These are phyloP conservation scores for Gopherus evgoodei DNA, from an alignment of 2,113 vertebrate species.

Conservation along the genomic window DNA sequence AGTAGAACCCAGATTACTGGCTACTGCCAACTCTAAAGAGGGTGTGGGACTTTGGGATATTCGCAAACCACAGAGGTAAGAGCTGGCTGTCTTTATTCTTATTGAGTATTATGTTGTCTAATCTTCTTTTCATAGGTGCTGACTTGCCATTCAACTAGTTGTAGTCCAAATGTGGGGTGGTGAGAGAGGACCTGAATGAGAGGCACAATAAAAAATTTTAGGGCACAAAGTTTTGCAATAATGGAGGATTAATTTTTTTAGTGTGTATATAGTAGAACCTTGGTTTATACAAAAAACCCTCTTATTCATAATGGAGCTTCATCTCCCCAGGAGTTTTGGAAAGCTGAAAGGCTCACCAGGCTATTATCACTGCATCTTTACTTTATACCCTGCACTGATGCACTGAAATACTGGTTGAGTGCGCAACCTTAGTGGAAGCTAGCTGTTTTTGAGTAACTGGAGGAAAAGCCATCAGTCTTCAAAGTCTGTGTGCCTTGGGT, in stretches of 20 bases:
- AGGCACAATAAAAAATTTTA: background rate
- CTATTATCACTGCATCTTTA: background rate
- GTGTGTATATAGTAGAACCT: background rate
- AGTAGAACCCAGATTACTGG: conserved; percentile 93
- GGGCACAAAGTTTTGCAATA: background rate
- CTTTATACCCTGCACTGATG: background rate
- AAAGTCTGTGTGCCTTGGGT: background rate
- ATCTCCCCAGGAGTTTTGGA: background rate
- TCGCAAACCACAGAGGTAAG: conserved; percentile 96
- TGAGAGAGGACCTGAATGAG: background rate
- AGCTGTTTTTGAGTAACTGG: background rate
- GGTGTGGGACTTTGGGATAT: conserved; percentile 99
- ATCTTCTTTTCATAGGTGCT: background rate
- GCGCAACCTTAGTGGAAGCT: background rate
- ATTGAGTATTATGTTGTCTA: background rate
- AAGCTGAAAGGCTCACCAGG: background rate
- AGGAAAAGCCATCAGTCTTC: background rate
- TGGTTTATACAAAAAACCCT: rapidly evolving
- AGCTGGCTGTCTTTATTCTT: background rate
- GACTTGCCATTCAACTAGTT: background rate
- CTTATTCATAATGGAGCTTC: background rate
- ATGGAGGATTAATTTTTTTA: background rate
- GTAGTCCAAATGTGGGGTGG: rapidly evolving
- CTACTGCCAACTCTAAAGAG: conserved; percentile 99
- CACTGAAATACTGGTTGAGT: background rate